These are phyloP conservation scores for Sylvietta virens DNA, from an alignment of 2,113 vertebrate genomes.

Conservation along the genomic window DNA sequence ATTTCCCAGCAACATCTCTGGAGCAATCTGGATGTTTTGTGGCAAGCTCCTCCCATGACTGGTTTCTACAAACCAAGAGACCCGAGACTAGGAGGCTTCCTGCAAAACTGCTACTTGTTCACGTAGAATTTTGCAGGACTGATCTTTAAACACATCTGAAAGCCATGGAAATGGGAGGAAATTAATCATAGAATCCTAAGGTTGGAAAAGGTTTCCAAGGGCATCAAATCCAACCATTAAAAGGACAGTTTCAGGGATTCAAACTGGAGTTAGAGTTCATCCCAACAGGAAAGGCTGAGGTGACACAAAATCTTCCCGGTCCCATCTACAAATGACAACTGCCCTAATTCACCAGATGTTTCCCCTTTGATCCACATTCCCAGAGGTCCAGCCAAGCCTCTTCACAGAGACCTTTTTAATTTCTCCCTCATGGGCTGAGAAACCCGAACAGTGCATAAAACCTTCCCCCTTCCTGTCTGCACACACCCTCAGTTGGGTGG, in stretches of 20 bases:
- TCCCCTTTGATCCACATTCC: not conserved
- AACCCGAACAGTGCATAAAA: not conserved
- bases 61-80: not conserved
- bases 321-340: not conserved
- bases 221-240: not conserved
- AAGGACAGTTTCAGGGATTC: not conserved
- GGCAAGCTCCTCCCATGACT: not conserved
- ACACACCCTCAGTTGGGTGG: not conserved
- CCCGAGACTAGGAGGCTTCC: not conserved
- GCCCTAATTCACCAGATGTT: not conserved
- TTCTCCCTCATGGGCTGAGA: not conserved
- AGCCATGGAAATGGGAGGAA: not conserved
- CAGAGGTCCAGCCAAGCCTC: not conserved
- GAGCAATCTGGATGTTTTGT: not conserved
- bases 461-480: not conserved
- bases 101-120: not conserved
- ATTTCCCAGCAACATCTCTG: not conserved
- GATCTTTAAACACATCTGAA: not conserved
- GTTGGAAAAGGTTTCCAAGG: not conserved
- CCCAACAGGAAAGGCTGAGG: not conserved
- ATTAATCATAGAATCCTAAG: not conserved
- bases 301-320: not conserved
- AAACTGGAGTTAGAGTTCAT: not conserved
- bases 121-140: not conserved
- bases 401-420: not conserved